phyloP scores from a whole-genome alignment of 2,113 vertebrate genomes.

The Macquaria ambigua region DNA sequence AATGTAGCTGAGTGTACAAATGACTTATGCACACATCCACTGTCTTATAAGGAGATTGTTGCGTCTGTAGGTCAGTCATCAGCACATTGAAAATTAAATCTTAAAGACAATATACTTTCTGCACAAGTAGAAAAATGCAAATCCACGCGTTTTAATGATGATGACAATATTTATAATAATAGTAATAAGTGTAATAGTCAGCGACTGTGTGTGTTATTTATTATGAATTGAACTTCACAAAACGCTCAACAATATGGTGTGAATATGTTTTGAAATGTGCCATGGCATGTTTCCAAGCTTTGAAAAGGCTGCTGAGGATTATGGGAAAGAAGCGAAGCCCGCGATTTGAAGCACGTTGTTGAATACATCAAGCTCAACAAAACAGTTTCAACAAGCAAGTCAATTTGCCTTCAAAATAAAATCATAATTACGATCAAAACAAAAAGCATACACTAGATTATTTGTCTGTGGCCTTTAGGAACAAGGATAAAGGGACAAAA shows the following conservation, averaged over 20 bases:
- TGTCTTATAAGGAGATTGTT: background rate
- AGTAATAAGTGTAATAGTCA: background rate
- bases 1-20: background rate
- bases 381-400: background rate
- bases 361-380: background rate
- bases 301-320: conserved; percentile 70
- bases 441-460: background rate
- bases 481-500: background rate
- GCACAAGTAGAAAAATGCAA: background rate
- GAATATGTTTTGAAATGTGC: background rate
- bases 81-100: background rate
- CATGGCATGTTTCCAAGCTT: conserved; percentile 10
- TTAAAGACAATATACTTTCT: background rate
- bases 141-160: background rate
- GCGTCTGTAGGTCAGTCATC: background rate
- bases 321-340: conserved; percentile 77
- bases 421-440: background rate
- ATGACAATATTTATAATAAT: background rate
- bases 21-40: background rate
- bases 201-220: background rate
- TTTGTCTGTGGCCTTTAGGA: background rate
- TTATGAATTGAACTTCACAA: background rate
- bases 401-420: conserved; percentile 50
- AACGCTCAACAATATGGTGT: background rate
- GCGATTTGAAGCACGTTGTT: conserved; percentile 9